Base-by-base conservation (phyloP, 2,113 vertebrate genomes). In the Percina caprodes region DNA sequence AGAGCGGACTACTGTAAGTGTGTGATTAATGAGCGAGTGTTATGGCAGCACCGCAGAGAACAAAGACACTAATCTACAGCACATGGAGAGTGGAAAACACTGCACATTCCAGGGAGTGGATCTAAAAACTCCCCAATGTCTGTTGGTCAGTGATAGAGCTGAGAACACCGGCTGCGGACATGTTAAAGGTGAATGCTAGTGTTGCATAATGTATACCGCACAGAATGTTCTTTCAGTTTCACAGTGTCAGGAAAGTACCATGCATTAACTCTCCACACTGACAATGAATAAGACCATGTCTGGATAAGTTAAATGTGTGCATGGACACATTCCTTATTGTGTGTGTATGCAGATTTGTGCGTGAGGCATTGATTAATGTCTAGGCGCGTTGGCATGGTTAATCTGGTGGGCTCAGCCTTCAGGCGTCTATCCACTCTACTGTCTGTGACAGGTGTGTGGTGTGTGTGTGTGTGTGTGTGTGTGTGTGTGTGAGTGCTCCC, bases 21-120 rank as follows among this genome's bases (percentile, higher is more conserved):
- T 73, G 87, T 93, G 93, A 94, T 92, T 92, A 92, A 94, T 89
- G 90, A 93, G 91, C 54, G 16, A 87, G 76, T 92, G 90, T 90
- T 92, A 86, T 92, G 91, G 90, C 88, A 91, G 90, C 79, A 74
- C 67, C 30, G 63, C 79, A 23, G 77, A 92, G 89, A 90, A 92
- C 91, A 92, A 93, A 92, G 88, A 82, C 26, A 55, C 88, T 92
- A 93, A 93, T 91, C 88, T 88, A 88, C 84, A 90, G 84, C 92
- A 92, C 86, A 93, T 92, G 89, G 89, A 89, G 81, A 61, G 62
- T 69, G 85, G 88, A 85, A 88, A 91, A 89, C 86, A 79, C 72
- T 72, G 79, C 35, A 61, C 85, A 82, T 80, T 86, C 84, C 86
- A 75, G 54, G 68, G 61, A 2, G 75, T 66, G 77, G 78, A 76